Base-by-base conservation (phyloP, 2,113 vertebrate species). In the Corythaeola cristata region DNA sequence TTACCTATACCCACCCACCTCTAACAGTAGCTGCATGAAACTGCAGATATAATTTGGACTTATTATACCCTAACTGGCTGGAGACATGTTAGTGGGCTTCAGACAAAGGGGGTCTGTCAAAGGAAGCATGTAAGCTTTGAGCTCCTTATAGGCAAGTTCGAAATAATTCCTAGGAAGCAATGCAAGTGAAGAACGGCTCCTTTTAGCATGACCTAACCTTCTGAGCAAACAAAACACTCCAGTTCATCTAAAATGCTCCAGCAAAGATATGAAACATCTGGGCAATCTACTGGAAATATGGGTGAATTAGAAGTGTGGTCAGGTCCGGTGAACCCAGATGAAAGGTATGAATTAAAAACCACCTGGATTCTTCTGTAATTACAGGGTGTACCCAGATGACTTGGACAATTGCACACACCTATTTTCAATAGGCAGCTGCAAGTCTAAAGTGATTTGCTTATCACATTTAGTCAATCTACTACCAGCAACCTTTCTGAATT, bases 341-440 rank as follows among this genome's bases (percentile, higher is more conserved):
- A 92, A 95, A 95, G 64, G 60, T 79, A 93, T 1, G 30, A 92
- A 87, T 92, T 56, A 95, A 92, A 91, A 93, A 39, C 67, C 78
- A 62, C 80, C 44, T 89, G 77, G 80, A 94, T 96, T 93, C 89
- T 58, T 96, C 82, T 62, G 66, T 86, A 94, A 94, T 85, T 92
- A 55, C 69, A 91, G 83, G 89, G 66, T 93, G 69, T 69, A 89
- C 49, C 33, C 75, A 63, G 76, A 93, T 80, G 80, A 84, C 78
- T 90, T 18, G 78, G 88, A 85, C 91, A 90, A 90, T 8, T 80
- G 79, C 82, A 96, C 56, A 45, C 41, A 78, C 75, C 88, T 52
- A 35, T 82, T 90, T 86, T 22, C 90, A 81, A 60, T 49, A 68
- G 85, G 71, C n/a, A 90, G 67, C 41, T 94, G 63, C 88, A 90